Percentiles rank a stretch among this genome's conserved stretches.
Conservation (phyloP, 1,140 invertebrate genomes). For the Drosophila nannoptera region DNA sequence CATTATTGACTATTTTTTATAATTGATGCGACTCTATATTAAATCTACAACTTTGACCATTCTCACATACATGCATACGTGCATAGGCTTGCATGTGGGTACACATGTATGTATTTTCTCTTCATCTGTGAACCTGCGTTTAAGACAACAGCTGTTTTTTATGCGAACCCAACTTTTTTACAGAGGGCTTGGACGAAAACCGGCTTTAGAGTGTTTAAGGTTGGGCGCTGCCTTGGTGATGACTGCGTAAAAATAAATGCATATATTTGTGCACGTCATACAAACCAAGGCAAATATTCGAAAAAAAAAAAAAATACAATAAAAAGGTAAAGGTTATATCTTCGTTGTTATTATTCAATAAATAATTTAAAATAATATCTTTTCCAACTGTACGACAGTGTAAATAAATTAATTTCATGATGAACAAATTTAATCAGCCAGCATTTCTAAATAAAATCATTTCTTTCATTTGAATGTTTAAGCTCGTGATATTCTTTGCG, state of each 20-base stretch:
- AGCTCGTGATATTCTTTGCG: not conserved
- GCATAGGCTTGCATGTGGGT: too few species aligned
- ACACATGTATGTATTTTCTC: not conserved
- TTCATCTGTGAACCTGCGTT: not conserved
- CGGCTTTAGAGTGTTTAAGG: not conserved
- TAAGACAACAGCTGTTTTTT: slow-evolving; percentile 9
- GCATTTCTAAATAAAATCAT: too few species aligned
- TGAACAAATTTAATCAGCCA: too few species aligned
- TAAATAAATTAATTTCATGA: too few species aligned
- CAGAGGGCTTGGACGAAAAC: slow-evolving; percentile 1
- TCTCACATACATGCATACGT: not conserved
- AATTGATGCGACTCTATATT: not conserved
- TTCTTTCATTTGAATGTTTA: too few species aligned
- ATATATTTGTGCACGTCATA: too few species aligned
- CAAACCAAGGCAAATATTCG: too few species aligned
- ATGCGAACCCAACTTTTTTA: slow-evolving; percentile 4
- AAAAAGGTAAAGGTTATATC: too few species aligned
- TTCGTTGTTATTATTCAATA: too few species aligned
- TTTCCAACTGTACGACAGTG: too few species aligned
- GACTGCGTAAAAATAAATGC: not conserved
- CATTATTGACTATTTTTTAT: not conserved
- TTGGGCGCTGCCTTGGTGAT: not conserved
- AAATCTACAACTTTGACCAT: not conserved
- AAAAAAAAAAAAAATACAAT: too few species aligned
- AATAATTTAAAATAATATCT: too few species aligned